These are phyloP conservation scores for Drosophila prostipennis DNA, from an alignment of 2,888 invertebrate species.

Conservation along the genomic window DNA sequence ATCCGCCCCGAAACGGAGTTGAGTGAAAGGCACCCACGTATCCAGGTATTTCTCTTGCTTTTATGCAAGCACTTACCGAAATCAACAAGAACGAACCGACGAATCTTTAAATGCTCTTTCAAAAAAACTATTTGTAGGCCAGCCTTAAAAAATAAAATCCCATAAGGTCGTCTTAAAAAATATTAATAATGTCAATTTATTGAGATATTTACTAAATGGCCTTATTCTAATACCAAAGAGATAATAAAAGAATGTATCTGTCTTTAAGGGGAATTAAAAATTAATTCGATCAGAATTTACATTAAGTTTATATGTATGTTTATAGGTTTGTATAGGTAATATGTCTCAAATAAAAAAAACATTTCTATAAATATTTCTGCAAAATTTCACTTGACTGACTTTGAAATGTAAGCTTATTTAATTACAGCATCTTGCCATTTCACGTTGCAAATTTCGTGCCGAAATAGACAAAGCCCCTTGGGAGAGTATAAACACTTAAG, in stretches of 20 bases:
- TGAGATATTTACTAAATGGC: too few relatives aligned
- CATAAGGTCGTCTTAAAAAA: too few relatives aligned
- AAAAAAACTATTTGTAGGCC: background rate
- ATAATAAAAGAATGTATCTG: too few relatives aligned
- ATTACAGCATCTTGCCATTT: constrained; percentile 1
- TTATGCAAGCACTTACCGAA: constrained; percentile 5
- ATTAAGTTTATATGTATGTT: too few relatives aligned
- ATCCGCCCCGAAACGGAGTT: constrained; percentile 16
- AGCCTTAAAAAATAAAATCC: too few relatives aligned
- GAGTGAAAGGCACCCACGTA: constrained; percentile 77
- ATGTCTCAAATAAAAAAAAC: too few relatives aligned
- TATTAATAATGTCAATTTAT: too few relatives aligned
- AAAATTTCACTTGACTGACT: background rate
- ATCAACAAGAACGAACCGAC: constrained; percentile 1
- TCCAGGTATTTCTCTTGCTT: constrained; percentile 17
- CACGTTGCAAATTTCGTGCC: constrained; percentile 28
- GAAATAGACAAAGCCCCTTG: constrained; percentile 28
- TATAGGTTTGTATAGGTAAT: too few relatives aligned
- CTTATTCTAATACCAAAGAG: too few relatives aligned
- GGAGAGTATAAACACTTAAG: constrained; percentile 24
- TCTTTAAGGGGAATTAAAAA: too few relatives aligned
- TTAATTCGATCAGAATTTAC: too few relatives aligned
- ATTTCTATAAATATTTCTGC: background rate
- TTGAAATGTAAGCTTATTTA: constrained; percentile 5
- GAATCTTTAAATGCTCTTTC: constrained; percentile 2